A percentile compares a stretch with the other conserved stretches of the same genome.
These are phyloP conservation scores for Zaprionus capensis DNA, from an alignment of 1,140 invertebrate species.

Conservation along the genomic window DNA sequence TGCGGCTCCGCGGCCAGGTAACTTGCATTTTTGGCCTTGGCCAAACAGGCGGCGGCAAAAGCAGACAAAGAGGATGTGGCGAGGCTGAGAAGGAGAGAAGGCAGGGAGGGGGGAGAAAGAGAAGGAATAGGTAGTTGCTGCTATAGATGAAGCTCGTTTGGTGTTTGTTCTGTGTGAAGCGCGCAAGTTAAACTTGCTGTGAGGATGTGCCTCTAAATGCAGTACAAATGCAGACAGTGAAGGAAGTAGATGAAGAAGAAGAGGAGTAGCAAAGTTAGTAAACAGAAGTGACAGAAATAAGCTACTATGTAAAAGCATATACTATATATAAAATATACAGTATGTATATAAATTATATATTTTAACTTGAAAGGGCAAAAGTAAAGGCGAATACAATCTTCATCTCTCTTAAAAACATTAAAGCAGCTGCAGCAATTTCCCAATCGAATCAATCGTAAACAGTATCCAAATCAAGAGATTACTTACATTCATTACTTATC, in stretches of 20 bases:
- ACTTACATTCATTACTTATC: not conserved
- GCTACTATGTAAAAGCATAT: too few relatives aligned
- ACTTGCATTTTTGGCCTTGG: slow-evolving; percentile 42
- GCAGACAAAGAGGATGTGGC: not conserved
- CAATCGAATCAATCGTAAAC: not conserved
- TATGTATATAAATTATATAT: too few relatives aligned
- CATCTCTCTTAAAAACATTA: too few relatives aligned
- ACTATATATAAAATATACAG: too few relatives aligned
- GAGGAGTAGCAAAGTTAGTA: not conserved
- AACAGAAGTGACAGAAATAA: not conserved
- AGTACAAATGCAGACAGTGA: not conserved
- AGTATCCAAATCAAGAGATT: not conserved
- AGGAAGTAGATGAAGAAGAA: not conserved
- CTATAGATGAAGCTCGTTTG: not conserved
- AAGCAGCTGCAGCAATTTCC: not conserved
- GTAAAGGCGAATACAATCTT: too few relatives aligned
- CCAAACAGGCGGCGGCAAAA: slow-evolving; percentile 5
- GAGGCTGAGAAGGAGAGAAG: not conserved
- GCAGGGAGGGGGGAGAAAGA: not conserved
- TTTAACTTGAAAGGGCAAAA: too few relatives aligned
- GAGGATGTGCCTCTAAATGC: not conserved
- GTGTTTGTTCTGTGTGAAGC: slow-evolving; percentile 18
- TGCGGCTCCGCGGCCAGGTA: not conserved
- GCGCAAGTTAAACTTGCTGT: not conserved
- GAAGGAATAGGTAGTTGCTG: too few relatives aligned